A percentile compares a stretch with the other conserved stretches of the same genome.
These are phyloP conservation scores for Malacosoma neustria DNA, from an alignment of 2,888 invertebrate species.

Conservation along the genomic window DNA sequence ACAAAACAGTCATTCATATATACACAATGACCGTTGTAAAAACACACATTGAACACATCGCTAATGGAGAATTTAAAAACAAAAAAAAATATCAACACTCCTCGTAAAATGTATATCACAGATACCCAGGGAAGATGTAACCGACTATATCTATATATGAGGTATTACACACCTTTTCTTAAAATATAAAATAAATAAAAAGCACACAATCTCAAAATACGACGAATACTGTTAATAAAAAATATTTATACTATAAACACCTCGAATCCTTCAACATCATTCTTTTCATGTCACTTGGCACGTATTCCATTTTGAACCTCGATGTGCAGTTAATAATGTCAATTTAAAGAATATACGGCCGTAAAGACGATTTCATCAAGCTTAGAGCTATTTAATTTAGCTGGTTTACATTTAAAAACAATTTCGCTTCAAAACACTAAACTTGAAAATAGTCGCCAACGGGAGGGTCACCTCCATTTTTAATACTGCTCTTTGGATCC, in stretches of 20 bases:
- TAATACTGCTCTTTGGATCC: constrained; percentile 58
- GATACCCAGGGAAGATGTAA: constrained; percentile 66
- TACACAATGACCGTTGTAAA: constrained; percentile 17
- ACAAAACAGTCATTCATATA: too few relatives aligned
- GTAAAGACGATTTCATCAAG: too few relatives aligned
- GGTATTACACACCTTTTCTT: constrained; percentile 44
- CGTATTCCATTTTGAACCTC: too few relatives aligned
- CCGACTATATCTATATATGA: constrained; percentile 44
- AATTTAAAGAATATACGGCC: too few relatives aligned
- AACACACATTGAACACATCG: constrained; percentile 37
- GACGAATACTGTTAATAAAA: constrained; percentile 32
- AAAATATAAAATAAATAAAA: constrained; percentile 46
- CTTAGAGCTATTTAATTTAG: too few relatives aligned
- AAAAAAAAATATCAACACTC: constrained; percentile 11
- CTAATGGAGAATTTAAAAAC: constrained; percentile 34
- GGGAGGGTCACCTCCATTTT: constrained; percentile 45
- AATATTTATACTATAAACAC: constrained; percentile 29
- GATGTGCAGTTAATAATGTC: too few relatives aligned
- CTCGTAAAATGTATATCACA: constrained; percentile 60
- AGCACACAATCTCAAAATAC: constrained; percentile 47
- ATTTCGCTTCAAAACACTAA: too few relatives aligned
- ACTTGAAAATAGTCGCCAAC: constrained; percentile 70
- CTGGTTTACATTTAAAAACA: too few relatives aligned
- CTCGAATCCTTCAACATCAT: constrained; percentile 17
- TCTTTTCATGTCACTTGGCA: constrained; percentile 13